Conservation (phyloP, 2,888 invertebrate genomes). For the Leptinotarsa haldemani region DNA sequence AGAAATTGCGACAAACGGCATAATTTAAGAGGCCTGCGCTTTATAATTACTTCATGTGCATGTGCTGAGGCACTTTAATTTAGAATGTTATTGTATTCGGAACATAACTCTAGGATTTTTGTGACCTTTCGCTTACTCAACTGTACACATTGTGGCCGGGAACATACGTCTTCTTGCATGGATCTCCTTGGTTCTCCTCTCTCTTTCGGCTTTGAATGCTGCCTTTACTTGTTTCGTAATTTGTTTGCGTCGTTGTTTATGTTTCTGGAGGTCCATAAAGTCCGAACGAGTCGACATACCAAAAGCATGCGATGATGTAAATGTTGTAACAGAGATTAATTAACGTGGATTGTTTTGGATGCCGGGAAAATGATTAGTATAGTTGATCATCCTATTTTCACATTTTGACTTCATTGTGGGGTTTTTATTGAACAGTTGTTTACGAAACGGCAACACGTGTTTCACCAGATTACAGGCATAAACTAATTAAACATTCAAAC, state of each 20-base stretch:
- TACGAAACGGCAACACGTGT: no score
- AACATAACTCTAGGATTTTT: constrained; percentile 61
- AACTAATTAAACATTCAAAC: no score
- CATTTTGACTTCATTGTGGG: no score
- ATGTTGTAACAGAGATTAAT: neutral
- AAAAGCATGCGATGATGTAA: constrained; percentile 39
- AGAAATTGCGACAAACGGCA: constrained; percentile 46
- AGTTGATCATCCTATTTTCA: no score
- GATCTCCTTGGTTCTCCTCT: constrained; percentile 61
- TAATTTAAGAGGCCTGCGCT: constrained; percentile 46
- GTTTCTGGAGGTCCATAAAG: constrained; percentile 54
- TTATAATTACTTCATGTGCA: constrained; percentile 51
- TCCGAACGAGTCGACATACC: constrained; percentile 52
- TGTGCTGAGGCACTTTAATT: constrained; percentile 52
- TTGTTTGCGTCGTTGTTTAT: constrained; percentile 57
- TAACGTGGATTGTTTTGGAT: neutral
- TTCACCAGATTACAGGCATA: no score
- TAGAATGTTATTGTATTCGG: constrained; percentile 60
- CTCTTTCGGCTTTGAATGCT: constrained; percentile 61
- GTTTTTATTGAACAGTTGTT: no score
- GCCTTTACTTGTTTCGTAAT: constrained; percentile 59
- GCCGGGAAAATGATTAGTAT: no score
- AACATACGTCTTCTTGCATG: constrained; percentile 61
- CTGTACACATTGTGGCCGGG: constrained; percentile 52
- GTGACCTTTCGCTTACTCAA: constrained; percentile 60